These are phyloP conservation scores for Aldabrachelys gigantea DNA, from an alignment of 2,113 vertebrate species.

Conservation along the genomic window DNA sequence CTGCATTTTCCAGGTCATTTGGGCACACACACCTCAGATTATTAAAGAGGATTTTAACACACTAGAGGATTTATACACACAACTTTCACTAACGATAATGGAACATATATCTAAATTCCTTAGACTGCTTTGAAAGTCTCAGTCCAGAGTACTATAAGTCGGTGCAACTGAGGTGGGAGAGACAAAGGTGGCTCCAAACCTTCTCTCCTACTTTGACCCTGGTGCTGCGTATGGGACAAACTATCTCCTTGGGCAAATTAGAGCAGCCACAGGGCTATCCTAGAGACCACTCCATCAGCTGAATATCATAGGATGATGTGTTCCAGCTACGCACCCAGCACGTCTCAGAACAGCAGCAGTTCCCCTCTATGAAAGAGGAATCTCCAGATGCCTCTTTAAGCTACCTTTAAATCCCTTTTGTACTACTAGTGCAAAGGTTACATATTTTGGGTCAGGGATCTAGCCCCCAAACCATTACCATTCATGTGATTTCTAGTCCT, in stretches of 20 bases:
- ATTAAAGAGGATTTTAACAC: neutral
- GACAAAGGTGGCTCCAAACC: neutral
- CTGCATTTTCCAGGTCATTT: neutral
- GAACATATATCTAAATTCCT: neutral
- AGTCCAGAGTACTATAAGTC: neutral
- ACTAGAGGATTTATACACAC: neutral
- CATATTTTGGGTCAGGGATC: neutral
- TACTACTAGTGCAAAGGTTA: neutral
- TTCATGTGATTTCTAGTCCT: slow-evolving; percentile 23
- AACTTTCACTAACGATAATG: neutral
- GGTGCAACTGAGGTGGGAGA: neutral
- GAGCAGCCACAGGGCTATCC: neutral
- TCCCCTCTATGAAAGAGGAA: neutral
- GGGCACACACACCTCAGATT: neutral
- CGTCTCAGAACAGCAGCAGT: neutral
- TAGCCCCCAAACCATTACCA: neutral
- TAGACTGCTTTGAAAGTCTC: neutral
- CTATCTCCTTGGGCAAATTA: neutral
- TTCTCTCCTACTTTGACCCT: neutral
- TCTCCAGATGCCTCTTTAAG: neutral
- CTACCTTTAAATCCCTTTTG: neutral
- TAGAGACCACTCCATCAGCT: neutral
- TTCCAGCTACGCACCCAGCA: neutral
- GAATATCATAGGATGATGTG: neutral
- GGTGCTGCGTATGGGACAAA: neutral